These are phyloP conservation scores for Poeciliopsis infans DNA, from an alignment of 2,797 vertebrate species.

Conservation along the genomic window DNA sequence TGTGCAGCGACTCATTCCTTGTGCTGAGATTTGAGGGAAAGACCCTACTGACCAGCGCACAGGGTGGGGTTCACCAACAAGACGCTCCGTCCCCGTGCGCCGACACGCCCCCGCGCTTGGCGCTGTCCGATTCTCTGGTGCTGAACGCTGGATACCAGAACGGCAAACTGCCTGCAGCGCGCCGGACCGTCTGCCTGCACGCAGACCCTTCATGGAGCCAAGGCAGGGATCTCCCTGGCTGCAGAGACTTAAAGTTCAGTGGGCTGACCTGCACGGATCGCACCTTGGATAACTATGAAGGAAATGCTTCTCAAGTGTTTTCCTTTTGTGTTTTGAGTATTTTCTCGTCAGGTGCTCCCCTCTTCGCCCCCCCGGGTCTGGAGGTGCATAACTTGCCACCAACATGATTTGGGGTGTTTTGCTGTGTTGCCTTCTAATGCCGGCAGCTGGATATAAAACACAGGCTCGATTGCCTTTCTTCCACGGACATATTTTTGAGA, in stretches of 20 bases:
- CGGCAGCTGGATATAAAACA: conserved; percentile 70
- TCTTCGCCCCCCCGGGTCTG: background rate
- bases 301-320: conserved; percentile 48
- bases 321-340: conserved; percentile 44
- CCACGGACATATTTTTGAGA: conserved; percentile 87
- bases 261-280: conserved; percentile 40
- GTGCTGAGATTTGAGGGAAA: conserved; percentile 39
- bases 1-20: conserved; percentile 23
- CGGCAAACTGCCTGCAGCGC: conserved; percentile 67
- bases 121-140: conserved; percentile 75
- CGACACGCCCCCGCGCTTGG: conserved; percentile 72
- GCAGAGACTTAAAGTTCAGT: conserved; percentile 62
- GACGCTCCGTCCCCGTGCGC: conserved; percentile 62
- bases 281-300: conserved; percentile 50
- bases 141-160: conserved; percentile 66
- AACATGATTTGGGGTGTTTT: conserved; percentile 77
- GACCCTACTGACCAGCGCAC: conserved; percentile 46
- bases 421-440: conserved; percentile 67
- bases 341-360: conserved; percentile 17
- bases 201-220: conserved; percentile 52
- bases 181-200: conserved; percentile 58
- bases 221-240: conserved; percentile 38
- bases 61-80: conserved; percentile 67
- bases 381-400: conserved; percentile 67
- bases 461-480: conserved; percentile 79